Base-by-base conservation (phyloP, 2,888 invertebrate genomes). In the Drosophila prostipennis region DNA sequence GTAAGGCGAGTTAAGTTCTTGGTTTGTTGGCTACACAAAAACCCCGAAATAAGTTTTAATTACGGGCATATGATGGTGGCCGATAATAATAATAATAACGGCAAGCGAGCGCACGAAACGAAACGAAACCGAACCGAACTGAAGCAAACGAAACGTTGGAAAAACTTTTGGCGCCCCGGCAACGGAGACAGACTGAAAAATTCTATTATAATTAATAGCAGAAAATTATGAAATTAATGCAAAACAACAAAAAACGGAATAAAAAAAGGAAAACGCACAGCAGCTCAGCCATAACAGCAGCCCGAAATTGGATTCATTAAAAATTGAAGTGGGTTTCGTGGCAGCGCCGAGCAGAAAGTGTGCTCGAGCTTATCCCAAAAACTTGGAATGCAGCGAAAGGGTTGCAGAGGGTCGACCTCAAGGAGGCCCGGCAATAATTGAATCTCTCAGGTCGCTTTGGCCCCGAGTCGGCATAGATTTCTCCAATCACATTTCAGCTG, bases 1-100 rank as follows among this genome's bases (percentile, higher is more conserved):
- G 61, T 72, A 63, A 71, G 59, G 76, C 72, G 79, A 77, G 82
- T 85, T 82, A 87, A 87, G 82, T 83, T 87, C 81, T 83, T 83
- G 88, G 86, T 87, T 83, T 83, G 86, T 85, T 87, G 86, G 88
- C 71, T 37, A 58, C 72, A 53, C 46, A 71, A 46, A 71, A 87
- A 79, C 87, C 86, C 74, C 80, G 72, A 84, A 84, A 84, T 88
- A 86, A 88, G 80, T 88, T 84, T 84, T 84, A 84, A 84, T 84
- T 84, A 84, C 89, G 87, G 82, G 84, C 84, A 84, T 88, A 84
- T 84, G 84, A 84, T 87, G 89, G 84, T 86, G 89, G 80, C 88
- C 84, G 87, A 83, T 83, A 83, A 83, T 85, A 75, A 58, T 57
- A 65, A 65, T 65, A 65, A 67, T 74, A 73, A 73, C 49, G 67